Conservation (phyloP, 2,797 vertebrate genomes). For the Garrulus glandarius region DNA sequence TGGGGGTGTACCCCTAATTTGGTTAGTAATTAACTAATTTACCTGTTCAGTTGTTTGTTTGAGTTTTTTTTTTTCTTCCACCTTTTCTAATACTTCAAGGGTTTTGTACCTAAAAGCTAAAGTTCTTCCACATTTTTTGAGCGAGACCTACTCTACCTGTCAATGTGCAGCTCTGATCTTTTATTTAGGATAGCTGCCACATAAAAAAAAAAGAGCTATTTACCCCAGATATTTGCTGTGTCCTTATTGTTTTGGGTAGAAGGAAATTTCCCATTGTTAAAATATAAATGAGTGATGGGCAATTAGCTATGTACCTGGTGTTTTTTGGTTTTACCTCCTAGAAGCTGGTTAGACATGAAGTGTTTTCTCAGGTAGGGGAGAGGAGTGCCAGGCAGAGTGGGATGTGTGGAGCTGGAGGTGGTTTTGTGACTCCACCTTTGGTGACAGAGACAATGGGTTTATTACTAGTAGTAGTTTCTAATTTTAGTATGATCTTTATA, state of each 20-base stretch:
- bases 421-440: background rate
- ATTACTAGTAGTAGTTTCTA: background rate
- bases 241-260: background rate
- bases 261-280: background rate
- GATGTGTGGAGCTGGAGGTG: background rate
- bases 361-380: background rate
- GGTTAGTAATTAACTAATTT: background rate
- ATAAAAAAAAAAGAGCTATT: background rate
- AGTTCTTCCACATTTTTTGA: background rate
- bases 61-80: no score
- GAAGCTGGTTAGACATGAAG: background rate
- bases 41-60: background rate
- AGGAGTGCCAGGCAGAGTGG: background rate
- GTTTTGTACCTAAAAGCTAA: background rate
- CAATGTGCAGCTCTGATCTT: rapidly evolving
- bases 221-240: background rate
- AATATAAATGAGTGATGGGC: background rate
- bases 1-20: rapidly evolving
- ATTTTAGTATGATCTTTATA: background rate
- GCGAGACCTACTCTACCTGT: rapidly evolving
- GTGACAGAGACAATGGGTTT: background rate
- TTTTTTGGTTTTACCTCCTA: background rate
- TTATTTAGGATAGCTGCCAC: background rate
- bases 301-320: background rate
- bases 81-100: background rate